Evolutionary conservation across 1,140 invertebrate species (phyloP), one percentile per base, ranked within the genome.

Genomic region (Hormaphis cornu): DNA sequence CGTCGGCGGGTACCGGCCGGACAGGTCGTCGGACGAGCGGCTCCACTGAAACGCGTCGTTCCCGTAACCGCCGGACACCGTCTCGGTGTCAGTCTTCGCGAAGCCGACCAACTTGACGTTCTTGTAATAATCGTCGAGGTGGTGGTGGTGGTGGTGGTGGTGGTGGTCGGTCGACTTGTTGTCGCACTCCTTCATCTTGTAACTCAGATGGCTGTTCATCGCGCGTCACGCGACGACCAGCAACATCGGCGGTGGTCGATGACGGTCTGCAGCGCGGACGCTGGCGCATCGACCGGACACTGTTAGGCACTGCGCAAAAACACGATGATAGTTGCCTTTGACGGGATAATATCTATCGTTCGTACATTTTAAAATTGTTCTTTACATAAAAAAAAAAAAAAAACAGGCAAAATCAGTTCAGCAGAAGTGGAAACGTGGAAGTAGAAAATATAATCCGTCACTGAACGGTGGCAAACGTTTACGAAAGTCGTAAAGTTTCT

Each of bases 151-250:
- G 28, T 35, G 16, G 8, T 16, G 30, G 18, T 66, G 16, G 28
- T 16, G 30, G 18, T 66, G 16, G 28, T 35, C 16, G 8, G 40
- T 66, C 2, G 61, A 48, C 20, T 50, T 48, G 18, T 48, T n/a
- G n/a, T n/a, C n/a, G n/a, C n/a, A n/a, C 61, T 7, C 61, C 44
- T 46, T 66, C 61, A 66, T 66, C 33, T 66, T 66, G 7, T 66
- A 66, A n/a, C 61, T 66, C 42, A 66, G 35, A 66, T 66, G 61
- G 7, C 35, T 66, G 1, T 48, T 50, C 14, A 66, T 66, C 12
- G 8, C n/a, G 12, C 5, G 5, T 46, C 18, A n/a, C 18, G 12
- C 18, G 16, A 6, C 18, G 4, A n/a, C 16, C 42, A n/a, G 4
- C 16, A n/a, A 46, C n/a, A n/a, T n/a, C n/a, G n/a, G n/a, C n/a